A percentile compares a stretch with the other conserved stretches of the same genome.
These are phyloP conservation scores for Temnothorax curvispinosus DNA, from an alignment of 1,140 invertebrate genomes.

Conservation along the genomic window DNA sequence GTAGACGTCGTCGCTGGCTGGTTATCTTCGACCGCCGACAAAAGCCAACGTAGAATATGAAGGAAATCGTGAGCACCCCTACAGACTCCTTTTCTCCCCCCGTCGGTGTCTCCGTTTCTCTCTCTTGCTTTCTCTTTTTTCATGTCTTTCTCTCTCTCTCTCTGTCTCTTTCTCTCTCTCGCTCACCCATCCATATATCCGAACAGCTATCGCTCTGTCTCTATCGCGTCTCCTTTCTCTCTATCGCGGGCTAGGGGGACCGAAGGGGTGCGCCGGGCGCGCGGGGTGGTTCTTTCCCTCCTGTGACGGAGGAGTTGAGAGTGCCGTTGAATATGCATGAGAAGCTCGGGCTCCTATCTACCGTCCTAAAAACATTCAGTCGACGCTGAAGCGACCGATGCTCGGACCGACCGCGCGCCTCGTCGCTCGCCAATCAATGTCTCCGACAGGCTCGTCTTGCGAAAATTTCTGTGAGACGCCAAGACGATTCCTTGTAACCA, in stretches of 20 bases:
- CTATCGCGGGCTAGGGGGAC: conserved; percentile 65
- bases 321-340: conserved; percentile 86
- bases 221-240: conserved; percentile 67
- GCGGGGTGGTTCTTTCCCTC: conserved; percentile 85
- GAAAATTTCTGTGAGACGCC: conserved; percentile 50
- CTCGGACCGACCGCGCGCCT: conserved; percentile 69
- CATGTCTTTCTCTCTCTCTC: conserved; percentile 25
- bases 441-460: conserved; percentile 73
- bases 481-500: conserved; percentile 41
- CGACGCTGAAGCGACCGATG: conserved; percentile 69
- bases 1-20: conserved; percentile 57
- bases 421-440: conserved; percentile 84
- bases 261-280: conserved; percentile 68
- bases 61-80: conserved; percentile 77
- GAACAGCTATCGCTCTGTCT: conserved; percentile 62
- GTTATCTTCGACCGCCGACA: conserved; percentile 71
- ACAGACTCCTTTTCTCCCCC: conserved; percentile 45
- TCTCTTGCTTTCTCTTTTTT: conserved; percentile 40
- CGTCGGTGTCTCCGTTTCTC: conserved; percentile 3
- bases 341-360: conserved; percentile 82
- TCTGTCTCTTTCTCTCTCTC: conserved; percentile 47
- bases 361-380: conserved; percentile 85
- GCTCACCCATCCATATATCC: conserved; percentile 57
- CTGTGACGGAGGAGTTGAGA: conserved; percentile 86
- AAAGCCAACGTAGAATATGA: conserved; percentile 72